These are phyloP conservation scores for Nestor notabilis DNA, from an alignment of 2,113 vertebrate species.

Conservation along the genomic window DNA sequence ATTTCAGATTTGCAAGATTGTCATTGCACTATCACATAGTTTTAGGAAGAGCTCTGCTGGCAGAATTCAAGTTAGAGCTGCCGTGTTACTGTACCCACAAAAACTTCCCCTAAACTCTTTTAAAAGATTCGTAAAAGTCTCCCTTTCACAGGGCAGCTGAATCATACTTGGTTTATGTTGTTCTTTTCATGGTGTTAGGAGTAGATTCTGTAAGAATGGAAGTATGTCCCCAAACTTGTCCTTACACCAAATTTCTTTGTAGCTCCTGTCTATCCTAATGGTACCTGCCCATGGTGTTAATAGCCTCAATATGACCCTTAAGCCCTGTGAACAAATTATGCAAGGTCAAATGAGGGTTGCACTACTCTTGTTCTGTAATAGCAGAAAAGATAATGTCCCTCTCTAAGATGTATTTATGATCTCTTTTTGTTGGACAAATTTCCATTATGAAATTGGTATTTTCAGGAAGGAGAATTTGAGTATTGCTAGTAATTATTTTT, in stretches of 20 bases:
- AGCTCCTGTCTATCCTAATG: background rate
- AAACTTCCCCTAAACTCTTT: background rate
- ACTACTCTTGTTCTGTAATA: background rate
- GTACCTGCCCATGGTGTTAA: background rate
- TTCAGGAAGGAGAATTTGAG: background rate
- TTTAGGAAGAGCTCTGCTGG: background rate
- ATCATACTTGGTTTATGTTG: background rate
- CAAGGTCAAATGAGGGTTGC: background rate
- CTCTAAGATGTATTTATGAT: background rate
- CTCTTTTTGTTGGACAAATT: background rate
- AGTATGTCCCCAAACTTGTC: background rate
- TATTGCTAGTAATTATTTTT: background rate
- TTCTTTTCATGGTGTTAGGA: background rate
- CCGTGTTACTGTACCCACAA: background rate
- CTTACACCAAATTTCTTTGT: background rate
- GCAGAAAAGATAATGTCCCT: background rate
- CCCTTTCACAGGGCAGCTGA: background rate
- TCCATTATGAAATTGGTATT: background rate
- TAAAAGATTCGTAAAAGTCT: background rate
- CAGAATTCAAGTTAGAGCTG: background rate
- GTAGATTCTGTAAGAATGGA: background rate
- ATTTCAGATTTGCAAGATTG: background rate
- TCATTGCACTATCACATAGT: background rate
- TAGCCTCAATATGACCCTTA: background rate
- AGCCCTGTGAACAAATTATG: background rate